A percentile compares a stretch with the other conserved stretches of the same genome.
Evolutionary conservation across 2,888 invertebrate species (phyloP).

Genomic region (Coenonympha arcania): DNA sequence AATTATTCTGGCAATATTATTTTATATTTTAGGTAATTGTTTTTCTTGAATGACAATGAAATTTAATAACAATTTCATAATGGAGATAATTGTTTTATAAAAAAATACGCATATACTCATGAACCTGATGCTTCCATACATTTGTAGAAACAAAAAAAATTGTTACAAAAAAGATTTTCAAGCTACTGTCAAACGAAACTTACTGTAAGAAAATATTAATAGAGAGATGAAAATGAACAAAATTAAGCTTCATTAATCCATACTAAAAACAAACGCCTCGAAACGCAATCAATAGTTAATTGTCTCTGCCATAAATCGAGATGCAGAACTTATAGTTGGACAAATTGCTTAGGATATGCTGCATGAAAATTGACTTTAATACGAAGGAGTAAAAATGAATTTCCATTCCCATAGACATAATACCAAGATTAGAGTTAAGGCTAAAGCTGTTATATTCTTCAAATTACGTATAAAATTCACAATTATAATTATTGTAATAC

Average conservation of each 20-base stretch:
- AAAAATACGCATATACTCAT: too few species aligned
- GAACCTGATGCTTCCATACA: too few species aligned
- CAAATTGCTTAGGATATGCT: slow-evolving; percentile 15
- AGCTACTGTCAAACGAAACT: not conserved
- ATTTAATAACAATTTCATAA: not conserved
- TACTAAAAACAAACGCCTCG: slow-evolving; percentile 44
- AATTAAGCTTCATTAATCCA: slow-evolving; percentile 44
- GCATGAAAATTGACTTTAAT: slow-evolving; percentile 10
- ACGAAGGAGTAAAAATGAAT: not conserved
- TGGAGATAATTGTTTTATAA: too few species aligned
- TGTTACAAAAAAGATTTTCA: too few species aligned
- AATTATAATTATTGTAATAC: slow-evolving; percentile 14
- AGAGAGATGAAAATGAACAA: slow-evolving; percentile 19
- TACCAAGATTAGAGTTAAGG: slow-evolving; percentile 5
- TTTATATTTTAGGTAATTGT: not conserved
- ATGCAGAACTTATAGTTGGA: slow-evolving; percentile 30
- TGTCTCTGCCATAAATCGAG: slow-evolving; percentile 51
- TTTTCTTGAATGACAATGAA: not conserved
- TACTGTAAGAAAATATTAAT: slow-evolving; percentile 13
- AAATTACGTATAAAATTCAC: slow-evolving; percentile 14
- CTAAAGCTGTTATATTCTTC: slow-evolving; percentile 17
- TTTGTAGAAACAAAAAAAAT: not conserved
- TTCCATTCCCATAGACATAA: not conserved
- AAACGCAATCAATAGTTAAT: slow-evolving; percentile 52
- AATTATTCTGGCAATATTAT: not conserved